phyloP scores from a whole-genome alignment of 2,797 vertebrate genomes.

The Pseudocheirus occidentalis region DNA sequence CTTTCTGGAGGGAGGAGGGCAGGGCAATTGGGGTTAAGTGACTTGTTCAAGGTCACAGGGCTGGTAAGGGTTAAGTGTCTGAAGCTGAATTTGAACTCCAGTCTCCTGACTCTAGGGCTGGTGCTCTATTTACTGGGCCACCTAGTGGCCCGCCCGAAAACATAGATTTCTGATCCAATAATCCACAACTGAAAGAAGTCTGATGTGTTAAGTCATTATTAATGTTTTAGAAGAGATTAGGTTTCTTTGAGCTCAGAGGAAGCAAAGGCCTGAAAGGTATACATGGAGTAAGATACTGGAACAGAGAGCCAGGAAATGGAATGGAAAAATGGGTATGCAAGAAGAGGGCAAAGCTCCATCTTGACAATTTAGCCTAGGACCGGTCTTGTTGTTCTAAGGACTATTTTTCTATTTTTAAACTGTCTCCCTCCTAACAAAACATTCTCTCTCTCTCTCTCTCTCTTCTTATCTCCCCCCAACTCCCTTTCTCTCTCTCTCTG shows the following conservation, averaged over 20 bases:
- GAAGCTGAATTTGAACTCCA: no score
- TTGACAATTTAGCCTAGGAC: background rate
- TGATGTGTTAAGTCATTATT: background rate
- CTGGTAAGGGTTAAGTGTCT: no score
- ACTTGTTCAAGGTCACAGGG: no score
- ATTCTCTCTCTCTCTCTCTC: background rate
- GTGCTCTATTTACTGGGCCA: no score
- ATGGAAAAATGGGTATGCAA: background rate
- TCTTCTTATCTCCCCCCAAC: no score
- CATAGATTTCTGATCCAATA: background rate
- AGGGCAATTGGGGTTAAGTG: no score
- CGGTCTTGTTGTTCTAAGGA: background rate
- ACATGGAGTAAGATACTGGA: background rate
- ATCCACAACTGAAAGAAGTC: background rate
- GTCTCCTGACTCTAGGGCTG: no score
- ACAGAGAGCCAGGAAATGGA: background rate
- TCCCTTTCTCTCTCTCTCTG: background rate
- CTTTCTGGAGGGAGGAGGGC: no score
- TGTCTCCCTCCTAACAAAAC: background rate
- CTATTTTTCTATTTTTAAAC: background rate
- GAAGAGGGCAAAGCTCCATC: background rate
- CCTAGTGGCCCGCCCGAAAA: background rate
- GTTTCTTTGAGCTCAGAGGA: background rate
- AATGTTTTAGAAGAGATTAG: background rate
- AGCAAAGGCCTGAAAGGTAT: background rate